Conservation (phyloP, 1,140 invertebrate genomes). For the Drusus annulatus region DNA sequence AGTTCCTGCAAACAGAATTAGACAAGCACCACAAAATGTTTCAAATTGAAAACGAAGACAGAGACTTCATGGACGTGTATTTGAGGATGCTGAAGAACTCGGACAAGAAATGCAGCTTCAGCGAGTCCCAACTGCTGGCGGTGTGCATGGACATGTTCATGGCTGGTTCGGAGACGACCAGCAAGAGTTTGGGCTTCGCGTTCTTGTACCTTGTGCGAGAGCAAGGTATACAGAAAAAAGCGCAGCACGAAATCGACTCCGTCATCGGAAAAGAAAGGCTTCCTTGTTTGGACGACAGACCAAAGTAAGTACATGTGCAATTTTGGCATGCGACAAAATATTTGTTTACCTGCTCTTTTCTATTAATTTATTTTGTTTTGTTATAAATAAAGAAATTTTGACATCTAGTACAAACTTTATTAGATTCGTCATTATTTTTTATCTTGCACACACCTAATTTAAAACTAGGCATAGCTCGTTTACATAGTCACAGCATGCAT, state of each 20-base stretch:
- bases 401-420: too few relatives aligned
- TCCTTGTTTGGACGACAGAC: constrained; percentile 79
- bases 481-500: too few relatives aligned
- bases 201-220: constrained; percentile 84
- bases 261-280: constrained; percentile 79
- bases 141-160: constrained; percentile 87
- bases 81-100: constrained; percentile 76
- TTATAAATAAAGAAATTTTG: too few relatives aligned
- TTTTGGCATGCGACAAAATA: too few relatives aligned
- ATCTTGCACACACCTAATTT: too few relatives aligned
- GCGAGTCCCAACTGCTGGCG: constrained; percentile 81
- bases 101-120: constrained; percentile 69
- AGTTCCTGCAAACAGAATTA: constrained; percentile 81
- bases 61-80: constrained; percentile 91
- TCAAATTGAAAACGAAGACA: constrained; percentile 73
- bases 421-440: too few relatives aligned
- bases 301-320: constrained; percentile 77
- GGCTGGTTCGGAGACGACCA: constrained; percentile 87
- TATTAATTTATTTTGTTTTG: too few relatives aligned
- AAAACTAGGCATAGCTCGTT: too few relatives aligned
- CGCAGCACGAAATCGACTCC: constrained; percentile 85
- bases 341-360: too few relatives aligned
- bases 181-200: constrained; percentile 82
- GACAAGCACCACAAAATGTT: constrained; percentile 81
- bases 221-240: constrained; percentile 85